Conservation (phyloP, 2,797 vertebrate genomes). For the Calcarius lapponicus region DNA sequence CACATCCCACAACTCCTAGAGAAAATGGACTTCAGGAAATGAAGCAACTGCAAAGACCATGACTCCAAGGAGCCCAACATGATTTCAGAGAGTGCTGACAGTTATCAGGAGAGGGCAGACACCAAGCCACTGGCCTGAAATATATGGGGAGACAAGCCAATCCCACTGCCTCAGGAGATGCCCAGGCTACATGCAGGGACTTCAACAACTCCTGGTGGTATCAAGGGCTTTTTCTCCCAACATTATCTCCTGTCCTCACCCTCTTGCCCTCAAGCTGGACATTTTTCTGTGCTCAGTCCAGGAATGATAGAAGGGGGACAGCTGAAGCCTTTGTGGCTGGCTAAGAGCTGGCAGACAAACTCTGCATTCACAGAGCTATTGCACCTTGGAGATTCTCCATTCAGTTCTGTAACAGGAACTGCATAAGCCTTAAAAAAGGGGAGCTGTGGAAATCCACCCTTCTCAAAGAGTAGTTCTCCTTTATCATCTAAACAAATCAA, state of each 20-base stretch:
- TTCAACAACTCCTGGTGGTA: not conserved
- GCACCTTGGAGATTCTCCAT: not conserved
- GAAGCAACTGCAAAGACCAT: not conserved
- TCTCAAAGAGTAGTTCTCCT: not conserved
- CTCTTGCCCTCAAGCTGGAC: not conserved
- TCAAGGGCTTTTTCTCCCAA: not conserved
- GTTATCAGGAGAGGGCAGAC: not conserved
- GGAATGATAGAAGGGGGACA: not conserved
- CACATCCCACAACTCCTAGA: not conserved
- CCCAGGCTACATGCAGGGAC: not conserved
- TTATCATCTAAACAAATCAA: not conserved
- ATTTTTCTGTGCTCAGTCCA: not conserved
- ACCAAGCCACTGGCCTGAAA: not conserved
- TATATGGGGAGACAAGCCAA: accelerated
- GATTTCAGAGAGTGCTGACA: not conserved
- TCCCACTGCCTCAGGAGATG: not conserved
- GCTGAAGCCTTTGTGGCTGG: not conserved
- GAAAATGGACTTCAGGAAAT: not conserved
- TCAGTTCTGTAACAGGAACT: not conserved
- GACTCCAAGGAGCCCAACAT: not conserved
- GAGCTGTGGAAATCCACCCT: not conserved
- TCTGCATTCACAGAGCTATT: not conserved
- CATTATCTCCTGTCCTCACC: not conserved
- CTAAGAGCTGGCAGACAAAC: not conserved
- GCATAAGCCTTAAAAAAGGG: not conserved